Base-by-base conservation (phyloP, 2,888 invertebrate species). In the Scrobipalpa atriplicella region DNA sequence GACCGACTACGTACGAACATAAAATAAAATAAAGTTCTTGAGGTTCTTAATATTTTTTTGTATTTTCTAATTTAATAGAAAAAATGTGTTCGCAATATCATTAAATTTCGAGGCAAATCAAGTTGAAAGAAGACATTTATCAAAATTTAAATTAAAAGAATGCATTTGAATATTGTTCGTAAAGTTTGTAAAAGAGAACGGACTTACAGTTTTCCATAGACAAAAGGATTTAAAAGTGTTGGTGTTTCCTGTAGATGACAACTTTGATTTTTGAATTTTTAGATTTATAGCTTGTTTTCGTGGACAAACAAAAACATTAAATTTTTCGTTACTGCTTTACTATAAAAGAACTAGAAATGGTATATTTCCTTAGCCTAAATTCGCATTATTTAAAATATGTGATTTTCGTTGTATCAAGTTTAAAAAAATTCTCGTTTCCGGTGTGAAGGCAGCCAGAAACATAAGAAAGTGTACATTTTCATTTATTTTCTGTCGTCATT, bases 401-500 rank as follows among this genome's bases (percentile, higher is more conserved):
- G 72, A 80, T 80, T 78, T 77, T 82, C 71, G 75, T 75, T 78
- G 78, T 79, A 80, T 83, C 79, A 74, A 80, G 79, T 84, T 86
- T 82, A 81, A 87, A 90, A 88, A 88, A 86, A 80, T 82, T 75
- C 70, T 81, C 78, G 81, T 83, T 90, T 92, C 92, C 92, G 92
- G 92, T 90, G 84, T 91, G 92, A 92, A 90, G 77, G 75, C 84
- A 89, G 91, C 83, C 79, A 86, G 87, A 90, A 91, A 90, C 91
- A 88, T 88, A 88, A 85, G 87, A 92, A 91, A 92, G 92, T 91
- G 87, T 82, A 78, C 78, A 84, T 85, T 89, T 90, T 91, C 90
- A 89, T 91, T 91, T 92, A 92, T 92, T 92, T 92, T 92, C 89
- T 87, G 86, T 89, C 89, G 89, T 91, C 87, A 83, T 86, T 85